Percentiles rank a stretch among this genome's conserved stretches.
Conservation (phyloP, 2,113 vertebrate species). For the Egretta garzetta region DNA sequence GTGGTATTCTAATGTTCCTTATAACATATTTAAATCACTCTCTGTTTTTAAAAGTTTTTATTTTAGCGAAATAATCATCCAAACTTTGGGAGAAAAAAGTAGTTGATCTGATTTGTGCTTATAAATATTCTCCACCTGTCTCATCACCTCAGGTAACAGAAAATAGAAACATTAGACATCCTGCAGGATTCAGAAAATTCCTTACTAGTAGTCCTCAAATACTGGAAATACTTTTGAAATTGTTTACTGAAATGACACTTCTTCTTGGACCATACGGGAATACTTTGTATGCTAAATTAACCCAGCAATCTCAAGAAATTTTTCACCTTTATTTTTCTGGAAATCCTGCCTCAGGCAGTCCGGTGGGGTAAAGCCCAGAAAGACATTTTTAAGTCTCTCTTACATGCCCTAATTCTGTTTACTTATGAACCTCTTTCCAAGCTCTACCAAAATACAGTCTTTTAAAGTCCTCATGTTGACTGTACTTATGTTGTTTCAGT, state of each 20-base stretch:
- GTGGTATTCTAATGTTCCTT: background rate
- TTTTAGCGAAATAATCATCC: background rate
- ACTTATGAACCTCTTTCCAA: background rate
- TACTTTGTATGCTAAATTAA: background rate
- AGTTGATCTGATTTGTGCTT: background rate
- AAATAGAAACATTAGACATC: background rate
- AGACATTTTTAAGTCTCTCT: background rate
- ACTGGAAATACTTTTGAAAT: background rate
- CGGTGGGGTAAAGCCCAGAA: background rate
- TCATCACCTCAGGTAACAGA: background rate
- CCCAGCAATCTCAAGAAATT: background rate
- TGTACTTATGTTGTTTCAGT: background rate
- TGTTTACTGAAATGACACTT: background rate
- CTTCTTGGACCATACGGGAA: background rate
- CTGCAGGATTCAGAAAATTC: background rate
- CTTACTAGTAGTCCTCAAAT: background rate
- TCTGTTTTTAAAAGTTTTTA: background rate
- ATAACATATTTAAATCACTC: background rate
- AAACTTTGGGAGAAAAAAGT: accelerated
- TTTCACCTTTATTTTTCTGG: background rate
- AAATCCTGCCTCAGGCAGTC: background rate
- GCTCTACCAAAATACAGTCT: background rate
- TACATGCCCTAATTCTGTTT: background rate
- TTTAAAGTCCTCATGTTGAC: background rate
- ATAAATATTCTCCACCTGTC: background rate